Evolutionary conservation across 1,140 invertebrate genomes (phyloP).

Genomic region (Zaprionus ghesquierei): DNA sequence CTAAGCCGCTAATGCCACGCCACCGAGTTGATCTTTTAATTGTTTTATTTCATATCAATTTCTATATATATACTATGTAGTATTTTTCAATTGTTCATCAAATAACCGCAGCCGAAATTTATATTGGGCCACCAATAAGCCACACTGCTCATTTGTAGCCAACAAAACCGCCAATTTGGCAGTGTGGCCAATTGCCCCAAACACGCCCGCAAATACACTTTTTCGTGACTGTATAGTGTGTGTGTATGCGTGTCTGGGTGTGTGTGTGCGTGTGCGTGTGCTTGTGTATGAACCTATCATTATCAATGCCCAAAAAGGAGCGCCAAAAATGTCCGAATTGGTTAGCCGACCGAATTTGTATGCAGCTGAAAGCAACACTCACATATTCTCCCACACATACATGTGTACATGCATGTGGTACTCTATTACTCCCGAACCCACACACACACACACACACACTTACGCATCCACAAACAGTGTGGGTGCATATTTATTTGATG

Average conservation of each 20-base stretch:
- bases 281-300: constrained; percentile 4
- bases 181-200: constrained; percentile 27
- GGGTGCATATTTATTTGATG: constrained; percentile 6
- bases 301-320: constrained; percentile 25
- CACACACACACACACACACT: neutral
- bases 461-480: neutral
- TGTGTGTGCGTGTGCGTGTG: neutral
- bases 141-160: constrained; percentile 68
- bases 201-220: constrained; percentile 19
- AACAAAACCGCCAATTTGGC: constrained; percentile 77
- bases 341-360: constrained; percentile 20
- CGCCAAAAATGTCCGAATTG: constrained; percentile 17
- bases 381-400: neutral
- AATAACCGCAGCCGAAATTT: constrained; percentile 55
- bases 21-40: constrained; percentile 39
- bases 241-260: neutral
- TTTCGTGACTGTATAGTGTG: neutral
- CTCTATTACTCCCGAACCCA: too few species aligned
- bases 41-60: constrained; percentile 54
- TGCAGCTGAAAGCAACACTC: constrained; percentile 2
- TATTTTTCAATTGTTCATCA: constrained; percentile 63
- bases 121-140: constrained; percentile 53
- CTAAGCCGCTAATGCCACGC: constrained; percentile 5
- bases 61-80: too few species aligned
- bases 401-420: neutral